Percentiles rank a stretch among this genome's conserved stretches.
phyloP scores from a whole-genome alignment of 2,797 vertebrate species.

The Brachyalestes nurse region DNA sequence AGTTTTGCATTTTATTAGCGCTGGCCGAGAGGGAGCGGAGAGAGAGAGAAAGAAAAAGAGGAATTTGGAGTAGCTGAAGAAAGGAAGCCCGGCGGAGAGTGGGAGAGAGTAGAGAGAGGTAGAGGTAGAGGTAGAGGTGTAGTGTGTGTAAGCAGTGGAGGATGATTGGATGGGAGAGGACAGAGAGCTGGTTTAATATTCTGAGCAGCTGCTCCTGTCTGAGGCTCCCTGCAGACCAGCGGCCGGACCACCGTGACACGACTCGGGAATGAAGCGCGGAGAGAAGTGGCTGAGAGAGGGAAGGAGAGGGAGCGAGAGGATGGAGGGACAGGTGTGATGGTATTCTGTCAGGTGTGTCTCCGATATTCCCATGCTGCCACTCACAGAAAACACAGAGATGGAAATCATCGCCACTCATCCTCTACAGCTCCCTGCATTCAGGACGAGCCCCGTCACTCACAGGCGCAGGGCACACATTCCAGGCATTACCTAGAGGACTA shows the following conservation, averaged over 20 bases:
- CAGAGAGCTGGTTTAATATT: slow-evolving; percentile 62
- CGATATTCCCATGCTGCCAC: background rate
- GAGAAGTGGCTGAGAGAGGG: background rate
- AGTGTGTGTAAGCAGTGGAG: background rate
- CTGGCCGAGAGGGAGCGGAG: background rate
- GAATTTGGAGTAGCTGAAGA: too few species aligned
- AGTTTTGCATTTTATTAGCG: too few species aligned
- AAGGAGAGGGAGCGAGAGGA: background rate
- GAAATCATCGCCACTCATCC: background rate
- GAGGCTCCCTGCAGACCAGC: slow-evolving; percentile 46
- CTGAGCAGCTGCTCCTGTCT: slow-evolving; percentile 54
- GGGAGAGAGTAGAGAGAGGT: background rate
- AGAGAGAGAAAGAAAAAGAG: background rate
- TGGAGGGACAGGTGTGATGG: background rate
- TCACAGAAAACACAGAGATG: background rate
- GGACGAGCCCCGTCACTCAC: background rate
- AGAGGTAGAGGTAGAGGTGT: background rate
- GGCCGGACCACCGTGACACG: slow-evolving; percentile 61
- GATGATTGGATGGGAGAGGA: slow-evolving; percentile 12
- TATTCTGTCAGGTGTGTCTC: background rate
- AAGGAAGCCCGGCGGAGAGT: background rate
- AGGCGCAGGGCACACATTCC: background rate
- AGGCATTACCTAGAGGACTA: background rate
- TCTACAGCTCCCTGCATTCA: background rate
- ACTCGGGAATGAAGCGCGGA: slow-evolving; percentile 64